Base-by-base conservation (phyloP, 92 coral and sea anemone species). In the Scolanthus callimorphus region DNA sequence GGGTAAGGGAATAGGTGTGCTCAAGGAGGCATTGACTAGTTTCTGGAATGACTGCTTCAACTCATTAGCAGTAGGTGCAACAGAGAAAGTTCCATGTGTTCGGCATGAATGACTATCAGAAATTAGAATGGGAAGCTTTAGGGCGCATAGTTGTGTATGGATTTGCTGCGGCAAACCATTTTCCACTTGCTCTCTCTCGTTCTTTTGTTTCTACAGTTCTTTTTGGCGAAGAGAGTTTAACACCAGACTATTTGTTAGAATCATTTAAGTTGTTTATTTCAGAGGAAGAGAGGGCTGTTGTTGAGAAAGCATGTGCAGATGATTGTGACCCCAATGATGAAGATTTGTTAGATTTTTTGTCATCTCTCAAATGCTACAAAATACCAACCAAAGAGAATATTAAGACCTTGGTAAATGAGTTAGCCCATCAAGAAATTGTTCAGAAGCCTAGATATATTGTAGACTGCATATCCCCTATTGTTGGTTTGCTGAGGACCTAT, bases 41-140 rank as follows among this genome's bases (percentile, higher is more conserved):
- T 46, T 46, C 17, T 9, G 52, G 52, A 9, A 34, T 15, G 43
- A 34, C 9, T 34, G 43, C 15, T 34, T 34, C 15, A 34, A 15
- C 15, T 71, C 69, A n/a, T 48, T 69, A 25, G n/a, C 57, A 29
- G 13, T 58, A 46, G 76, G 76, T 13, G 69, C 53, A 22, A 23
- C 59, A 4, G 71, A 53, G 22, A 71, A 51, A 27, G 70, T 60
- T 20, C 78, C 71, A 17, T 6, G 26, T 23, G 46, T 71, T 24
- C 43, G 78, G 31, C 78, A 71, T 37, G n/a, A n/a, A n/a, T n/a
- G 78, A 71, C 57, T 49, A 44, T 60, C 77, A 70, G 25, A 71
- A 31, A 39, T 17, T 24, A 4, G 61, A 71, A 22, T 71, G 78
- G 70, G 31, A 49, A 60, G 25, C 50, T 0, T 17, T 69, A 24